These are phyloP conservation scores for Poicephalus meyeri DNA, from an alignment of 2,113 vertebrate species.

Conservation along the genomic window DNA sequence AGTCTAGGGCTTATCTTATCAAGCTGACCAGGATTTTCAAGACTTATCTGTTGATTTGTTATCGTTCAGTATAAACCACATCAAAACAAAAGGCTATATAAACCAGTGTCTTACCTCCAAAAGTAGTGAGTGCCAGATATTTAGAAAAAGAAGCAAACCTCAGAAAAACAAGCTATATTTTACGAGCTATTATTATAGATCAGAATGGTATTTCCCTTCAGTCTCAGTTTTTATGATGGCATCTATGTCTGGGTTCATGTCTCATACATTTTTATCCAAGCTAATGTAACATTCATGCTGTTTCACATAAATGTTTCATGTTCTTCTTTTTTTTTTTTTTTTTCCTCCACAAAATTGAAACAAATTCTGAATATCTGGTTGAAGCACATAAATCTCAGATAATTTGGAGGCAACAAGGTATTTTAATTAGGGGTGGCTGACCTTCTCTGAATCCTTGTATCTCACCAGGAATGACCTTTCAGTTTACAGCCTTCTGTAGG, in stretches of 20 bases:
- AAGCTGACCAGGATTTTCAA: not conserved
- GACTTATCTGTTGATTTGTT: not conserved
- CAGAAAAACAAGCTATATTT: not conserved
- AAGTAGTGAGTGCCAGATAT: not conserved
- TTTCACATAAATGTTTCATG: not conserved
- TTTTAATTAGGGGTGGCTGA: slow-evolving; percentile 55
- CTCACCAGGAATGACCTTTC: slow-evolving; percentile 63
- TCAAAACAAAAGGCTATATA: not conserved
- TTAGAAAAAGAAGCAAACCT: not conserved
- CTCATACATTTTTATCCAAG: not conserved
- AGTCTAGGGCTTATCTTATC: not conserved
- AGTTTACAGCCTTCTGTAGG: slow-evolving; percentile 62
- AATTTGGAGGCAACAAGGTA: slow-evolving; percentile 9
- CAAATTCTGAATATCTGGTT: not conserved
- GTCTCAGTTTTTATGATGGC: not conserved
- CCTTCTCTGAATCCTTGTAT: slow-evolving; percentile 36
- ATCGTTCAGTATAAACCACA: not conserved
- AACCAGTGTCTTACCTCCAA: not conserved
- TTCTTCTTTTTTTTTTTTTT: not conserved
- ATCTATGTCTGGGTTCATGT: not conserved
- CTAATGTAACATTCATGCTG: not conserved
- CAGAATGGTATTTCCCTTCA: not conserved
- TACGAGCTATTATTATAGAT: not conserved
- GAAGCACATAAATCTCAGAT: not conserved
- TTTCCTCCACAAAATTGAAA: not conserved